These are phyloP conservation scores for Heliconius ethilla DNA, from an alignment of 2,888 invertebrate genomes.

Conservation along the genomic window DNA sequence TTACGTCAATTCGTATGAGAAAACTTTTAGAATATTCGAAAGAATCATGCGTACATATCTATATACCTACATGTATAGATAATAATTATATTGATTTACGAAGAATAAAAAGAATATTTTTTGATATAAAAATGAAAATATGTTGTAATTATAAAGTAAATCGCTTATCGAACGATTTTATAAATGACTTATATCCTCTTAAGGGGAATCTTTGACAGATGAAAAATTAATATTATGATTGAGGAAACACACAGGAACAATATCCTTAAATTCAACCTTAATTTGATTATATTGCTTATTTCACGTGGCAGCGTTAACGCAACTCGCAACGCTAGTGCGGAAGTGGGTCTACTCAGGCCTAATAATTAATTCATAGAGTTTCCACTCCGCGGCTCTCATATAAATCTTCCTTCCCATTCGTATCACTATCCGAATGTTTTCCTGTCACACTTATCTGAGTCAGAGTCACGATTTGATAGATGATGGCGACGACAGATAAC, in stretches of 20 bases:
- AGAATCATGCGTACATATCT: neutral
- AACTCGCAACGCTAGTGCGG: conserved; percentile 8
- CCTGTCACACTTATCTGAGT: conserved; percentile 43
- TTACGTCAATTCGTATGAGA: conserved; percentile 41
- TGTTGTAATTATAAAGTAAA: neutral
- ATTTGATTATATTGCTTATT: conserved; percentile 36
- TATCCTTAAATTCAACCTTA: conserved; percentile 16
- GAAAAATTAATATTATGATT: conserved; percentile 3
- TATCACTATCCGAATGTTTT: conserved; percentile 41
- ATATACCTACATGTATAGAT: neutral
- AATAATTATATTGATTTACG: neutral
- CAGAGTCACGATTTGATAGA: conserved; percentile 47
- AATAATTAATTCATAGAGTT: conserved; percentile 44
- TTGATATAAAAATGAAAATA: neutral
- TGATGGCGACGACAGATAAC: conserved; percentile 49
- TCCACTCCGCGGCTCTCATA: conserved; percentile 29
- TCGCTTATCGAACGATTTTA: neutral
- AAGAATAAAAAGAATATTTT: neutral
- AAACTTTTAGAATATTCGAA: conserved; percentile 30
- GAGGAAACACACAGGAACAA: neutral
- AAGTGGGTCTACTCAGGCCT: conserved; percentile 26
- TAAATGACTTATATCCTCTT: neutral
- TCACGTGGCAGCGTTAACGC: conserved; percentile 5
- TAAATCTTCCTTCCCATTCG: conserved; percentile 38
- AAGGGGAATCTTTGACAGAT: neutral